Base-by-base conservation (phyloP, 2,797 vertebrate genomes). In the Chromis chromis region DNA sequence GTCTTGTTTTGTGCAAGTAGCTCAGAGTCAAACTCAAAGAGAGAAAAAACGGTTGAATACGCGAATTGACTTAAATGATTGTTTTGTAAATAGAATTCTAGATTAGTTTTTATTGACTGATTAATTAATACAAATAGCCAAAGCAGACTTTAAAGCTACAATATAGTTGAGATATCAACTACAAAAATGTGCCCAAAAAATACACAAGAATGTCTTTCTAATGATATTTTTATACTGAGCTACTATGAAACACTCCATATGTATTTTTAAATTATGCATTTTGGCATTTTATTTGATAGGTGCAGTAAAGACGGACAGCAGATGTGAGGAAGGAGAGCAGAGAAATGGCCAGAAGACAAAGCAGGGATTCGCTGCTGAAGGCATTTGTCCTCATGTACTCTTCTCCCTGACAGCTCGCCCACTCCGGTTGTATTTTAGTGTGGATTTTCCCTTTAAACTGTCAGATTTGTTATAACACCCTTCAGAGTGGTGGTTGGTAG, bases 381-480 rank as follows among this genome's bases (percentile, higher is more conserved):
- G 33, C 6, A 31, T 31, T 31, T 36, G 33, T 36, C 33, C 33
- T 36, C 33, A 33, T 33, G 33, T 36, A 10, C 33, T 36, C 33
- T 36, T 11, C 10, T 36, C 10, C 10, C 33, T 2, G 12, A 11
- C 10, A 36, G 11, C 33, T 3, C 11, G 10, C 33, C 33, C 33
- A 36, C 33, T 36, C 10, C 10, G 33, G 2, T 36, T 36, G 33
- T 36, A 36, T 36, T 36, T 36, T 36, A 19, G 36, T 19, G 61
- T 33, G 49, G 25, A 36, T 33, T 53, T 57, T 63, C 25, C 59
- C 33, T 60, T 53, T 40, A 70, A 50, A 48, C 49, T 52, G 56
- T 61, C 27, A 4, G 19, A 63, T 73, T 70, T 75, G 70, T 57
- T n/a, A 17, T 72, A 36, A 76, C 55, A 52, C 6, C 36, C 46